A percentile compares a stretch with the other conserved stretches of the same genome.
These are phyloP conservation scores for Smittia sp. DNA, from an alignment of 2,888 invertebrate genomes.

Conservation along the genomic window DNA sequence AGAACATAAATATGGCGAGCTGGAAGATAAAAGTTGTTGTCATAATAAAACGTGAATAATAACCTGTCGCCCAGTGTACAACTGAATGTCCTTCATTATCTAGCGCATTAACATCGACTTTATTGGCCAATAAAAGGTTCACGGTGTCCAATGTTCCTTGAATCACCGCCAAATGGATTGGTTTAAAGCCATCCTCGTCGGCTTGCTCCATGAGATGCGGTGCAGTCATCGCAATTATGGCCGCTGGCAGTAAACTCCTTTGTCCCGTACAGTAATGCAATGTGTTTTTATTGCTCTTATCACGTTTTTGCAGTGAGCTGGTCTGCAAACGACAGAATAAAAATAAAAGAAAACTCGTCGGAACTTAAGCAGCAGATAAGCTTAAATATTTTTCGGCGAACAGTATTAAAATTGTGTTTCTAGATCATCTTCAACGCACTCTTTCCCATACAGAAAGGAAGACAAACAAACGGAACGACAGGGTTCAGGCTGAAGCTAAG, in stretches of 20 bases:
- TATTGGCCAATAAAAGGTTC: constrained; percentile 79
- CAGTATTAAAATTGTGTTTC: neutral
- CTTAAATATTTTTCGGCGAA: constrained; percentile 3
- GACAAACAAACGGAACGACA: neutral
- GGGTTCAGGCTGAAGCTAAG: neutral
- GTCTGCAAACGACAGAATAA: constrained; percentile 53
- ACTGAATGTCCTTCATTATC: constrained; percentile 94
- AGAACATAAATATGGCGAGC: neutral
- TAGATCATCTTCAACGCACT: constrained; percentile 12
- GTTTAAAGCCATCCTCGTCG: constrained; percentile 93
- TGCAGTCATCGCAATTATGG: constrained; percentile 80
- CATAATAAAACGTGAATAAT: neutral
- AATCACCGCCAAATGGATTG: constrained; percentile 92
- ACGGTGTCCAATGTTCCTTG: constrained; percentile 86
- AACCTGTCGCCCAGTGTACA: constrained; percentile 98
- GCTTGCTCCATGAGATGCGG: constrained; percentile 79
- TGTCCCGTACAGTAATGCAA: constrained; percentile 84
- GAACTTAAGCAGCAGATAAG: neutral
- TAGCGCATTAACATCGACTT: constrained; percentile 84
- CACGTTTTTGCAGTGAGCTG: constrained; percentile 65
- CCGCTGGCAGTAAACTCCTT: constrained; percentile 60
- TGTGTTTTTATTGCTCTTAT: constrained; percentile 80
- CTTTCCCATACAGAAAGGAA: neutral
- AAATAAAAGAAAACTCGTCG: constrained; percentile 6
- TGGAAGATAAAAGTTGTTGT: neutral